These are phyloP conservation scores for Opisthocomus hoazin DNA, from an alignment of 2,113 vertebrate genomes.

Conservation along the genomic window DNA sequence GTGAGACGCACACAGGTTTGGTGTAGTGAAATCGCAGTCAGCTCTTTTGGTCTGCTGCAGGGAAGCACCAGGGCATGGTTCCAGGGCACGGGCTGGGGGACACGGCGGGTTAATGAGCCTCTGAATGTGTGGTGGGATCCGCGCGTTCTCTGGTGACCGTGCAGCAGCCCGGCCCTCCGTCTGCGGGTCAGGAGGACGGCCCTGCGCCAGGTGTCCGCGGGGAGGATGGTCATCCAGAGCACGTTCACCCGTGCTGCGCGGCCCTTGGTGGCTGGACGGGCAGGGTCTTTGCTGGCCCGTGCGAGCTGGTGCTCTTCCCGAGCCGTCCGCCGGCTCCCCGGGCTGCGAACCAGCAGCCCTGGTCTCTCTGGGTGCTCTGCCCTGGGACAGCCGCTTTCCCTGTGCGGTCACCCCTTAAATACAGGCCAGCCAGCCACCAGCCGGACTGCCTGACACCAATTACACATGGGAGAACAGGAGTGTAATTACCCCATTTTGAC, in stretches of 20 bases:
- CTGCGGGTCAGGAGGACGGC: neutral
- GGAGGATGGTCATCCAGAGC: neutral
- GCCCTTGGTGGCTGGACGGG: neutral
- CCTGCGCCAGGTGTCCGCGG: accelerated
- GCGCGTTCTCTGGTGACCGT: accelerated
- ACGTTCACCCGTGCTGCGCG: accelerated
- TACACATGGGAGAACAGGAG: neutral
- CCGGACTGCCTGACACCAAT: neutral
- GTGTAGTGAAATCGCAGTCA: neutral
- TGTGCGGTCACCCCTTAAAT: neutral
- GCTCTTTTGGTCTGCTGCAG: neutral
- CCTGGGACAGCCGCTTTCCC: neutral
- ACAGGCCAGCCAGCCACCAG: neutral
- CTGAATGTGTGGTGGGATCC: accelerated
- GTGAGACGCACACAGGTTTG: neutral
- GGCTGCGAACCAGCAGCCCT: neutral
- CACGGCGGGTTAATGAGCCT: neutral
- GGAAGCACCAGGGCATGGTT: neutral
- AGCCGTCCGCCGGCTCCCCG: neutral
- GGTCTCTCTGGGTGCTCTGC: neutral
- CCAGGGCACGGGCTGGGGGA: neutral
- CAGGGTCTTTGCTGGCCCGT: neutral
- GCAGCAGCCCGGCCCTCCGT: neutral
- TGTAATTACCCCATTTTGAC: neutral
- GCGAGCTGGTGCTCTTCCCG: neutral